Evolutionary conservation across 2,888 invertebrate genomes (phyloP).

Genomic region (Polydrusus cervinus): DNA sequence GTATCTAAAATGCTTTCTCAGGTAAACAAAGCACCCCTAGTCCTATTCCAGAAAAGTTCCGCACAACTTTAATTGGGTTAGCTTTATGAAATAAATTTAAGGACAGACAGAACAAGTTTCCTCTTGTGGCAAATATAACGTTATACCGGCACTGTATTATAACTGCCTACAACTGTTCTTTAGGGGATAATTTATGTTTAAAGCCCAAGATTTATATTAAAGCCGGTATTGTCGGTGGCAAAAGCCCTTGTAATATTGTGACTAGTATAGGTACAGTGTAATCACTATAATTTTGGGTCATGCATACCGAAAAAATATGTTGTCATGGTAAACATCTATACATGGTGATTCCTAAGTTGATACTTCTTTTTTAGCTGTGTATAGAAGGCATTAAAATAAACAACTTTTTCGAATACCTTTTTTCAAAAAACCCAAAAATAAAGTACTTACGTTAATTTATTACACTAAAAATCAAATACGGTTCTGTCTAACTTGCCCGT

Average conservation of each 20-base stretch:
- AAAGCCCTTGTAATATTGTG: background rate
- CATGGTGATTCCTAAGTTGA: too few relatives aligned
- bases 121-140: slow-evolving; percentile 33
- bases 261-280: too few relatives aligned
- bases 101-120: slow-evolving; percentile 5
- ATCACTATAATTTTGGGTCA: too few relatives aligned
- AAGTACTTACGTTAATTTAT: too few relatives aligned
- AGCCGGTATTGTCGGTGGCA: slow-evolving; percentile 42
- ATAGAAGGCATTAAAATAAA: too few relatives aligned
- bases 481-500: too few relatives aligned
- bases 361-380: too few relatives aligned
- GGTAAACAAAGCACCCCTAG: background rate
- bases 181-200: slow-evolving; percentile 52
- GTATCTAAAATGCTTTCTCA: background rate
- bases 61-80: slow-evolving; percentile 7
- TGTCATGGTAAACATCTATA: too few relatives aligned
- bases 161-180: slow-evolving; percentile 53
- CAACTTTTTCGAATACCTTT: too few relatives aligned
- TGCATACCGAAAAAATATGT: too few relatives aligned
- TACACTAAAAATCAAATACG: too few relatives aligned
- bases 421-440: too few relatives aligned
- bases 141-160: slow-evolving; percentile 47
- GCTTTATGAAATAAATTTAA: slow-evolving; percentile 42
- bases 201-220: slow-evolving; percentile 49
- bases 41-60: background rate